A percentile compares a stretch with the other conserved stretches of the same genome.
phyloP scores from a whole-genome alignment of 2,888 invertebrate species.

The Dichetophora obliterata region DNA sequence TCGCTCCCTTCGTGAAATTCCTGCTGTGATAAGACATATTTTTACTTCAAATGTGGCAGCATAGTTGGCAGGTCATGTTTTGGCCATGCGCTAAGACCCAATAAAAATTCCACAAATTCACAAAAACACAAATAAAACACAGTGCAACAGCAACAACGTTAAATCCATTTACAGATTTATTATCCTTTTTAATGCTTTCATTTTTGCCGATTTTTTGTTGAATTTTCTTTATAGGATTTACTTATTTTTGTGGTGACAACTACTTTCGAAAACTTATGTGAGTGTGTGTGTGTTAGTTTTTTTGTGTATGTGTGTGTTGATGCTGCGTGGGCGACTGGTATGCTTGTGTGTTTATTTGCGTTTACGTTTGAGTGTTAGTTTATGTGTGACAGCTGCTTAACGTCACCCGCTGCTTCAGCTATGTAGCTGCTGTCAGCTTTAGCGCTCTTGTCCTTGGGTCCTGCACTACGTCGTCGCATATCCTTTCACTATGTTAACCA shows the following conservation, averaged over 20 bases:
- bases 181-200: slow-evolving; percentile 47
- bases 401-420: not conserved
- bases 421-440: not conserved
- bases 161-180: slow-evolving; percentile 62
- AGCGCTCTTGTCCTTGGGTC: not conserved
- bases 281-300: not conserved
- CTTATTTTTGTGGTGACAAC: slow-evolving; percentile 41
- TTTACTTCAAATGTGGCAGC: too few species aligned
- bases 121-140: slow-evolving; percentile 43
- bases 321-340: not conserved
- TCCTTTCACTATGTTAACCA: not conserved
- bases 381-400: slow-evolving; percentile 1
- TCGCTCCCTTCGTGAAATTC: not conserved
- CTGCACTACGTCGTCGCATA: not conserved
- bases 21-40: too few species aligned
- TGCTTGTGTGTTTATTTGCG: slow-evolving; percentile 1
- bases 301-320: not conserved
- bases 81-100: slow-evolving; percentile 46
- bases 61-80: too few species aligned
- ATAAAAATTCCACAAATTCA: slow-evolving; percentile 63
- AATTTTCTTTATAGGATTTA: not conserved
- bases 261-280: not conserved
- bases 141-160: slow-evolving; percentile 30
- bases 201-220: slow-evolving; percentile 14
- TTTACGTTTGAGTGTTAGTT: not conserved